Evolutionary conservation across 2,797 vertebrate genomes (phyloP).

Genomic region (Muraenolepis orangiensis): DNA sequence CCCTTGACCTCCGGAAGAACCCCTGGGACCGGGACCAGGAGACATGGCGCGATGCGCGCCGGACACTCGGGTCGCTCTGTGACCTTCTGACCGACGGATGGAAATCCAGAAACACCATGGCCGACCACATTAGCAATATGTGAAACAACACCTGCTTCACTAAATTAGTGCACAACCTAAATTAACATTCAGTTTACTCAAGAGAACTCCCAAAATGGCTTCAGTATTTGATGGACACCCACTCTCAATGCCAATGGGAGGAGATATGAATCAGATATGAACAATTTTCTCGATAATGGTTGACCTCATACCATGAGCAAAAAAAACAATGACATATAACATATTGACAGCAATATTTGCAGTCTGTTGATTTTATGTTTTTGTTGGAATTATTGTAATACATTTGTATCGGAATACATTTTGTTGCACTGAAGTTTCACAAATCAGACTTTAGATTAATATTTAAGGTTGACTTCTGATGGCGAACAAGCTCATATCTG

Average conservation of each 20-base stretch:
- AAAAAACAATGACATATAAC: neutral
- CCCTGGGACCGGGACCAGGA: conserved; percentile 81
- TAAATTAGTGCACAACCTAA: neutral
- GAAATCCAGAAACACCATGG: conserved; percentile 80
- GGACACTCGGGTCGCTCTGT: conserved; percentile 71
- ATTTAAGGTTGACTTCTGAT: neutral
- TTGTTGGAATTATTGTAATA: neutral
- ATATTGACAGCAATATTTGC: neutral
- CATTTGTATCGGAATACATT: neutral
- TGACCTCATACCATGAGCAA: neutral
- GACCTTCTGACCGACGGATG: conserved; percentile 74
- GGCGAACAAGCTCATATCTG: neutral
- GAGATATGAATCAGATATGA: neutral
- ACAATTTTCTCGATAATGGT: neutral
- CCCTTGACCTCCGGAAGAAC: conserved; percentile 83
- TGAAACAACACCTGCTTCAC: conserved; percentile 24
- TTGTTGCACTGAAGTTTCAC: neutral
- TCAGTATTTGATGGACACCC: neutral
- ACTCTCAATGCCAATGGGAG: neutral
- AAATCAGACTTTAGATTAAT: neutral
- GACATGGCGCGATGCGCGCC: conserved; percentile 74
- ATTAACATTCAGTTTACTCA: neutral
- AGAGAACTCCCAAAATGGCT: neutral
- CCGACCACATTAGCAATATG: conserved; percentile 76
- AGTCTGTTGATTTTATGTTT: too few species aligned